These are phyloP conservation scores for Darevskia nairensis DNA, from an alignment of 2,797 vertebrate species.

Conservation along the genomic window DNA sequence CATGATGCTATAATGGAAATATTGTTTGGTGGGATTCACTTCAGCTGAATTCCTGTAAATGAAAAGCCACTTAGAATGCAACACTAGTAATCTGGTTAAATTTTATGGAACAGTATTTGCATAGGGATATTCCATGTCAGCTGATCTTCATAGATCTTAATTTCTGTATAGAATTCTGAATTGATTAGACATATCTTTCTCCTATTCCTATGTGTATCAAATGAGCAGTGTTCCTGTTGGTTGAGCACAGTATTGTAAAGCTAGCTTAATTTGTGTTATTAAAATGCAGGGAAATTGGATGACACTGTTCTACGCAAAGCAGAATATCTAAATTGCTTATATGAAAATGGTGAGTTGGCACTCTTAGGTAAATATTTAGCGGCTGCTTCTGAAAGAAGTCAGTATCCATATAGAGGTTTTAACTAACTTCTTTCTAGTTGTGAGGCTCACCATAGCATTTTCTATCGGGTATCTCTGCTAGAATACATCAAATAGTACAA, in stretches of 20 bases:
- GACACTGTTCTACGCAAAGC: background rate
- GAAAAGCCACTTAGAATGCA: background rate
- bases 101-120: constrained; percentile 1
- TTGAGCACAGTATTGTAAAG: background rate
- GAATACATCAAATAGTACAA: fast-evolving
- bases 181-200: background rate
- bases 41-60: constrained; percentile 2
- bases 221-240: constrained; percentile 1
- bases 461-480: background rate
- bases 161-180: constrained; percentile 6
- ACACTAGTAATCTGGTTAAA: constrained; percentile 4
- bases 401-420: background rate
- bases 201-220: constrained; percentile 7
- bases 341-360: constrained; percentile 9
- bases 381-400: background rate
- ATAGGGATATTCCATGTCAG: background rate
- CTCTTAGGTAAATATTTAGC: background rate
- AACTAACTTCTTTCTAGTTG: fast-evolving
- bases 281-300: constrained; percentile 4
- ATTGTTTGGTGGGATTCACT: background rate
- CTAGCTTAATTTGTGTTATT: constrained; percentile 16
- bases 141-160: background rate
- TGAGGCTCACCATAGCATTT: background rate
- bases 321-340: constrained; percentile 2
- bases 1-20: constrained; percentile 20